phyloP scores from a whole-genome alignment of 2,797 vertebrate species.

The Coranthus polyacanthus region DNA sequence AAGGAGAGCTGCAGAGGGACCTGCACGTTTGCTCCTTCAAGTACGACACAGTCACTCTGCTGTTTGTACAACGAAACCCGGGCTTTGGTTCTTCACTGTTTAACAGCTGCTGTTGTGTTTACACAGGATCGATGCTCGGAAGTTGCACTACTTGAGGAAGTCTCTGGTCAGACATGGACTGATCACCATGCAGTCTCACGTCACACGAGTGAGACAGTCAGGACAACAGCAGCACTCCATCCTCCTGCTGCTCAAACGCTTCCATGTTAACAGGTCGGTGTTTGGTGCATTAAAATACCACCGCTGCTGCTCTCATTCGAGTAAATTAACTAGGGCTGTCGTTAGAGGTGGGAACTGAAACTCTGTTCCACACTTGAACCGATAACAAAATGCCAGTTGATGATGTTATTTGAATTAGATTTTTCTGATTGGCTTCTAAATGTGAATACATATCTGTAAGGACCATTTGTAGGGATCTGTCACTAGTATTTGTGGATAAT shows the following conservation, averaged over 20 bases:
- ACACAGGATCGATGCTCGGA: slow-evolving; percentile 92
- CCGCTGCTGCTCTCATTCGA: too few relatives aligned
- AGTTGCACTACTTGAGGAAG: slow-evolving; percentile 94
- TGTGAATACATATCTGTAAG: too few relatives aligned
- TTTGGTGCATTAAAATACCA: background rate
- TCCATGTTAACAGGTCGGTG: slow-evolving; percentile 91
- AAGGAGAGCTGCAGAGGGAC: slow-evolving; percentile 95
- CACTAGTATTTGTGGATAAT: too few relatives aligned
- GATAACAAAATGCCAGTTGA: too few relatives aligned
- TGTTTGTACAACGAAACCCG: background rate
- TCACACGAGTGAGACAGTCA: slow-evolving; percentile 81
- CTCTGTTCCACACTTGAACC: too few relatives aligned
- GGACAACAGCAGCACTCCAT: slow-evolving; percentile 93
- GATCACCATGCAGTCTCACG: slow-evolving; percentile 92
- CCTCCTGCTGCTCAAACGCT: slow-evolving; percentile 93
- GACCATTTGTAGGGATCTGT: too few relatives aligned
- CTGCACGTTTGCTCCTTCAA: slow-evolving; percentile 90
- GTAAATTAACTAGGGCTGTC: too few relatives aligned
- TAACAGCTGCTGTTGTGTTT: slow-evolving; percentile 32
- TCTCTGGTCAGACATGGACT: slow-evolving; percentile 89
- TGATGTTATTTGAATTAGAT: too few relatives aligned
- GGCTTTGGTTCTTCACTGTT: background rate
- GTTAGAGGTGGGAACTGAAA: too few relatives aligned
- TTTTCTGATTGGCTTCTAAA: too few relatives aligned
- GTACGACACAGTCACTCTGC: slow-evolving; percentile 72